These are phyloP conservation scores for Melinaea marsaeus DNA, from an alignment of 2,888 invertebrate species.

Conservation along the genomic window DNA sequence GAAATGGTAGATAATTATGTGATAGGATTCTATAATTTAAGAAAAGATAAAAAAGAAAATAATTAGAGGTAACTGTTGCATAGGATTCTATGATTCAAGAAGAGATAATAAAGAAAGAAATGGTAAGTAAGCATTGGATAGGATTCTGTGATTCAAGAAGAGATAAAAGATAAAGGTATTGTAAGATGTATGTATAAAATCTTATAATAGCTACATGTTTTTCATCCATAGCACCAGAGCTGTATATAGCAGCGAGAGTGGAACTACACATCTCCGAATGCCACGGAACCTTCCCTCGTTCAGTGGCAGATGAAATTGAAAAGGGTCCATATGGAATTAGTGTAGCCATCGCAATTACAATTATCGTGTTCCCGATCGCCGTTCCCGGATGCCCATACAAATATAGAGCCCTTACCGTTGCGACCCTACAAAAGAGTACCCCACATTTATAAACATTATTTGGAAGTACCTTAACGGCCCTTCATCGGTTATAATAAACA, in stretches of 20 bases:
- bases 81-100: too few species aligned
- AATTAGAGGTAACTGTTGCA: too few species aligned
- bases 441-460: conserved; percentile 1
- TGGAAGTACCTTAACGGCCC: too few species aligned
- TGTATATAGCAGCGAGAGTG: conserved; percentile 98
- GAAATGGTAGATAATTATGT: too few species aligned
- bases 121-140: not conserved
- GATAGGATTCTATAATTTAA: too few species aligned
- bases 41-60: too few species aligned
- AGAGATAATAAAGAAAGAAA: too few species aligned
- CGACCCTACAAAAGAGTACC: conserved; percentile 82
- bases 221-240: conserved; percentile 94
- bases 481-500: too few species aligned
- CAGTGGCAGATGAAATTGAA: conserved; percentile 96
- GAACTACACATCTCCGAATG: conserved; percentile 99
- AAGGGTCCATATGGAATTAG: conserved; percentile 98
- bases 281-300: conserved; percentile 94
- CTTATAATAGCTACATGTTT: conserved; percentile 79
- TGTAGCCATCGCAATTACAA: conserved; percentile 99
- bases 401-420: conserved; percentile 96
- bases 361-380: conserved; percentile 97
- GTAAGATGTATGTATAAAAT: too few species aligned
- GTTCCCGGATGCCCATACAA: conserved; percentile 99
- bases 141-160: not conserved
- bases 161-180: too few species aligned